Base-by-base conservation (phyloP, 1,140 invertebrate genomes). In the Plodia interpunctella region DNA sequence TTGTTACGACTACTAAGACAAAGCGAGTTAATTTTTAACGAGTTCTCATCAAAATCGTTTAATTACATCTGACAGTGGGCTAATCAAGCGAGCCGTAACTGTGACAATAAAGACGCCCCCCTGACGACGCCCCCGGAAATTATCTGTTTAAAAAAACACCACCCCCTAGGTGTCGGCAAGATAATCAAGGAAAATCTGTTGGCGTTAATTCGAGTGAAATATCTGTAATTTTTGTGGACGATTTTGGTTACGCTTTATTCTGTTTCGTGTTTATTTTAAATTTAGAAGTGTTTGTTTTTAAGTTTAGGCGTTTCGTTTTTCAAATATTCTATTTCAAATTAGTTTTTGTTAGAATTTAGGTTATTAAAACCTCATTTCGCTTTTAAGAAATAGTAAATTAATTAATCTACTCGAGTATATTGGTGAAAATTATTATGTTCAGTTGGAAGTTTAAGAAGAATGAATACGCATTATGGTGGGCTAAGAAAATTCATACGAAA, bases 21-120 rank as follows among this genome's bases (percentile, higher is more conserved):
- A 80, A 80, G 76, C 72, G 76, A 78, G 71, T 83, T 80, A 83
- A 83, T 87, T 84, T 80, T 79, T 79, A 85, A 81, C 72, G 79
- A 78, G 74, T 59, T 59, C 68, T 74, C 78, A 73, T 85, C 78
- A 85, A 81, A 83, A 80, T 79, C 76, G 74, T 82, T 83, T 85
- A 84, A 87, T 84, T 86, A 77, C 77, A 70, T 82, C 77, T 78
- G 75, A 58, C 21, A 76, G 78, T 76, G 69, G 71, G 69, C 73
- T 76, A 72, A 74, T 63, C 74, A 76, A 72, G 58, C 62, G 62
- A 60, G 67, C 52, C 70, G 71, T 60, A 61, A 59, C 74, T 87
- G 44, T 62, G 61, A 73, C 67, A 68, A 77, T 69, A 69, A 75
- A 71, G 53, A 53, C 68, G 65, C 59, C 60, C 57, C 49, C 61